Evolutionary conservation across 2,888 invertebrate species (phyloP), one percentile per base, ranked within the genome.

Genomic region (Actias luna): DNA sequence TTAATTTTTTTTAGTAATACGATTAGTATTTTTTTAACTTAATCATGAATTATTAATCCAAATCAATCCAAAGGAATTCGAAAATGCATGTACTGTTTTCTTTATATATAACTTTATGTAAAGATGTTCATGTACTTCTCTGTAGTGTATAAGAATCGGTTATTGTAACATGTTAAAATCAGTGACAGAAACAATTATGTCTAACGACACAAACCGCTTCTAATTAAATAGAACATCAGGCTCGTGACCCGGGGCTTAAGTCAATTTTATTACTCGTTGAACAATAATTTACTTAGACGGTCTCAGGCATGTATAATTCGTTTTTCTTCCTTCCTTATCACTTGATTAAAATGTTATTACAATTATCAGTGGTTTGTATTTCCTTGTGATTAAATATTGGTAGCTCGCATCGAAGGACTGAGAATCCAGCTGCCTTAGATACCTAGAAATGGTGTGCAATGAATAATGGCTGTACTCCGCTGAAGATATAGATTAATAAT

Each of bases 171-270:
- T n/a, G n/a, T n/a, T n/a, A 29, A 55, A 29, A 29, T 29, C 29
- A 55, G 55, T 16, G n/a, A 29, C 55, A 55, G 29, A n/a, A 29
- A 29, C n/a, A n/a, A n/a, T n/a, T 55, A n/a, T 55, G 22, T 50
- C 22, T 2, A 50, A 50, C 29, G 29, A 8, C 29, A 27, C 18
- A 29, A 55, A 55, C 7, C 16, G 55, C 29, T n/a, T n/a, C 55
- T n/a, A 29, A n/a, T 18, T 55, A 55, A 55, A 27, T 29, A 29
- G 27, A 55, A 55, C 29, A n/a, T 29, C 55, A 29, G 29, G 1
- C 55, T 55, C 8, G 27, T 18, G 8, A 29, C 29, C 55, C 29
- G 55, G 18, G 55, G 16, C 18, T 10, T 16, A 55, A 29, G 18
- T 55, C 5, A 29, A 55, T 25, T 25, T 50, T 42, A 42, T 42